Conservation (phyloP, 2,797 vertebrate species). For the Eulemur coronatus region DNA sequence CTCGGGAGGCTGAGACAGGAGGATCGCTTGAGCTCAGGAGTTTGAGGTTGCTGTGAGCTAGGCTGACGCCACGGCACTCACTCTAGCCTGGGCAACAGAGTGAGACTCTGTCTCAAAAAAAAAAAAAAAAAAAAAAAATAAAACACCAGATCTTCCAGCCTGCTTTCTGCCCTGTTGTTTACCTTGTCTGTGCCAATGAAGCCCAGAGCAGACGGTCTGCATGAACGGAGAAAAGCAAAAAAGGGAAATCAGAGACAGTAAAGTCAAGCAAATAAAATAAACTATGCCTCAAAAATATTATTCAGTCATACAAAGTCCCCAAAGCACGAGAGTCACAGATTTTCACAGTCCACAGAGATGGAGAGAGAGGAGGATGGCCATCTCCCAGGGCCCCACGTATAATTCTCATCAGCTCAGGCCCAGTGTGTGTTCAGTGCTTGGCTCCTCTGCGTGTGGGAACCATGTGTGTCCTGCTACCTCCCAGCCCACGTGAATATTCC, state of each 20-base stretch:
- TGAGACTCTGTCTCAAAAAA: no score
- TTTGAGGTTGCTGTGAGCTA: no score
- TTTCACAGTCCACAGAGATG: background rate
- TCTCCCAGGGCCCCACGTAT: fast-evolving
- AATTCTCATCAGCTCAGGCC: background rate
- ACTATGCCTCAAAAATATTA: background rate
- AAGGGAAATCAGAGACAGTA: background rate
- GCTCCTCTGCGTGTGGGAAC: background rate
- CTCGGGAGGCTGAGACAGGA: no score
- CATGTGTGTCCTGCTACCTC: fast-evolving
- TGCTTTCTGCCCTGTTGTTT: background rate
- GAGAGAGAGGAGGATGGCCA: fast-evolving
- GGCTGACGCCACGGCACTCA: no score
- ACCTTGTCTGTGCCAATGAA: background rate
- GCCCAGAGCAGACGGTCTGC: background rate
- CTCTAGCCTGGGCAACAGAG: no score
- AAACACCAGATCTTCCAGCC: background rate
- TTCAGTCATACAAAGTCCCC: background rate
- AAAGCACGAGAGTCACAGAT: background rate
- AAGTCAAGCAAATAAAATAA: background rate
- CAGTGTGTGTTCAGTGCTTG: background rate
- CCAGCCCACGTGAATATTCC: background rate
- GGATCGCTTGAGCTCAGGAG: no score
- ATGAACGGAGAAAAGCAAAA: background rate
- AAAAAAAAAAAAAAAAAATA: no score